Conservation (phyloP, 2,113 vertebrate species). For the Amblyopsis rosae region DNA sequence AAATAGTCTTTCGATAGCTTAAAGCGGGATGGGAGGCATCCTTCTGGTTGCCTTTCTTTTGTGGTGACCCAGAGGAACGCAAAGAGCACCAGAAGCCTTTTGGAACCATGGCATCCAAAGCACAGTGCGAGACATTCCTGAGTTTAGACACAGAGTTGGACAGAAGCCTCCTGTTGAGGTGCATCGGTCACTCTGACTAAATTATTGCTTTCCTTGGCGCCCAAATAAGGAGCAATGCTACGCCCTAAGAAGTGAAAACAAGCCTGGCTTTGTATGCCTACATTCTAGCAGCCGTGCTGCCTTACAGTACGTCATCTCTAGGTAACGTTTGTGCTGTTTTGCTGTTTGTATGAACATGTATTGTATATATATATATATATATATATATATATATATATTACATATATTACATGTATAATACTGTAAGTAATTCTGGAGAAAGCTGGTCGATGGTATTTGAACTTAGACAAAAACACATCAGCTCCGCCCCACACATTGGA, state of each 20-base stretch:
- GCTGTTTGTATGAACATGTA: not conserved
- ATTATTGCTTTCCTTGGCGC: conserved; percentile 43
- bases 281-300: not conserved
- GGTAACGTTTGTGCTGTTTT: too few species aligned
- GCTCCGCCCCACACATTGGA: too few species aligned
- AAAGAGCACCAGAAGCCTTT: conserved; percentile 27
- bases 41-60: conserved; percentile 37
- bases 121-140: conserved; percentile 49
- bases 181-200: conserved; percentile 46
- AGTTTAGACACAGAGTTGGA: conserved; percentile 58
- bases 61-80: conserved; percentile 38
- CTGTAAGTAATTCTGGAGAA: too few species aligned
- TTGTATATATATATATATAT: not conserved
- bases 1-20: conserved; percentile 17
- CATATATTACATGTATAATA: too few species aligned
- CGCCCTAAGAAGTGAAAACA: conserved; percentile 24
- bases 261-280: conserved; percentile 2
- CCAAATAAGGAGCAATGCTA: conserved; percentile 43
- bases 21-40: conserved; percentile 11
- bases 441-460: too few species aligned
- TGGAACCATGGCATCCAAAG: conserved; percentile 22
- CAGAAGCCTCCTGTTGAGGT: conserved; percentile 34
- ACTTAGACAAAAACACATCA: too few species aligned
- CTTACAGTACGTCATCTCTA: not conserved
- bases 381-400: too few species aligned